Evolutionary conservation across 1,140 invertebrate species (phyloP).

Genomic region (Kradibia gibbosae): DNA sequence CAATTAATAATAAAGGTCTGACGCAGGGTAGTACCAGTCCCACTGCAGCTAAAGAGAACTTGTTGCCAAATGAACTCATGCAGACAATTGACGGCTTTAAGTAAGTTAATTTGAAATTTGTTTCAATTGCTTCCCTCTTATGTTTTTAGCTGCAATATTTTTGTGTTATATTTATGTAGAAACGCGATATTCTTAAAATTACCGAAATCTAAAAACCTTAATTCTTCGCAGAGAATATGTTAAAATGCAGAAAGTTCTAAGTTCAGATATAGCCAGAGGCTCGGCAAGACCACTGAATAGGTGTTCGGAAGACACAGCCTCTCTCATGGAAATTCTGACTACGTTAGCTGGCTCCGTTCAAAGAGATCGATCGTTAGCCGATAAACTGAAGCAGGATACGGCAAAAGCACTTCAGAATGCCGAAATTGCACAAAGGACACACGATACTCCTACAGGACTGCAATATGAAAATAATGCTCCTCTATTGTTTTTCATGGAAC

Average conservation of each 20-base stretch:
- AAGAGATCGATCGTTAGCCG: constrained; percentile 77
- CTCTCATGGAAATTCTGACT: constrained; percentile 78
- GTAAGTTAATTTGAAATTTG: constrained; percentile 67
- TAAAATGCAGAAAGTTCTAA: constrained; percentile 85
- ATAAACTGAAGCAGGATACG: constrained; percentile 83
- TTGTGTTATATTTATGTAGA: too few relatives aligned
- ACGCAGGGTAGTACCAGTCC: constrained; percentile 74
- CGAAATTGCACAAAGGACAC: constrained; percentile 85
- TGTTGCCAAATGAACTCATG: constrained; percentile 82
- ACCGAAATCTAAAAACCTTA: not conserved
- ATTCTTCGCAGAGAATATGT: constrained; percentile 81
- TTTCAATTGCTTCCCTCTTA: constrained; percentile 17
- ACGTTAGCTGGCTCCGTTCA: constrained; percentile 77
- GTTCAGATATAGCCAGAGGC: constrained; percentile 85
- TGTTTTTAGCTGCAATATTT: not conserved
- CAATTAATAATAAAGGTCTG: constrained; percentile 72
- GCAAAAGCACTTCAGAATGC: constrained; percentile 81
- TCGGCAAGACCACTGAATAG: constrained; percentile 80
- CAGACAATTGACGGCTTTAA: constrained; percentile 76
- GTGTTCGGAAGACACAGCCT: constrained; percentile 77
- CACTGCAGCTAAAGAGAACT: constrained; percentile 79
- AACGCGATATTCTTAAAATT: too few relatives aligned
- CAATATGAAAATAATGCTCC: constrained; percentile 86
- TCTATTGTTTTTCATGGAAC: constrained; percentile 81
- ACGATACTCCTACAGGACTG: constrained; percentile 82